Base-by-base conservation (phyloP, 2,888 invertebrate species). In the Galeopsomyia nigrocyanea region DNA sequence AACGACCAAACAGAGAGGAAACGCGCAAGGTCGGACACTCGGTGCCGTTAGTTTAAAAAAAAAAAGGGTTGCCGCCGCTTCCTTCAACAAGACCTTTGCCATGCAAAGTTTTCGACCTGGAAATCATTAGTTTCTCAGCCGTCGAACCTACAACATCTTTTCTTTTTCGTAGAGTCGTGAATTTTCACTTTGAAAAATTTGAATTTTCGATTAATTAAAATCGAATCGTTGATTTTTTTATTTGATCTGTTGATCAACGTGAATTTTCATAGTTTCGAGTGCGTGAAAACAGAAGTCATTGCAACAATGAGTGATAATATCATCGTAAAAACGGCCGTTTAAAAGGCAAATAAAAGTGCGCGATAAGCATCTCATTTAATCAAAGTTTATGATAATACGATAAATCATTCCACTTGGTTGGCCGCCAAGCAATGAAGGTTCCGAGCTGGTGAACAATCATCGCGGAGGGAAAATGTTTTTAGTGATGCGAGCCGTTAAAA, bases 41-140 rank as follows among this genome's bases (percentile, higher is more conserved):
- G 9, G 60, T 39, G 53, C 63, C 60, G 63, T 74, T 68, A 68
- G n/a, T 50, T 56, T 56, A 13, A 68, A 61, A 69, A 68, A 61
- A 69, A 75, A 75, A 75, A 75, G 70, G 75, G 68, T 73, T 73
- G 68, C 50, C 67, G 67, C 67, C 26, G 51, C 56, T 72, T 66
- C 71, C 72, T 72, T 66, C 62, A 71, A 71, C 61, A 66, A 60
- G 55, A 50, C 68, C 64, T n/a, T 13, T 26, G 64, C 47, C 64
- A 61, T 63, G 66, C 71, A 63, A 68, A 68, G 66, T 67, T 68
- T 53, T 62, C 17, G 58, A 26, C 31, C 39, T 21, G 50, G 66
- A 65, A 69, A 47, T 75, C 72, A 75, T 70, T 70, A 68, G 72
- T 68, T 49, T 65, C 14, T 53, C 19, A 61, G 46, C 67, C 47